Base-by-base conservation (phyloP, 2,888 invertebrate species). In the Leptopterna dolabrata region DNA sequence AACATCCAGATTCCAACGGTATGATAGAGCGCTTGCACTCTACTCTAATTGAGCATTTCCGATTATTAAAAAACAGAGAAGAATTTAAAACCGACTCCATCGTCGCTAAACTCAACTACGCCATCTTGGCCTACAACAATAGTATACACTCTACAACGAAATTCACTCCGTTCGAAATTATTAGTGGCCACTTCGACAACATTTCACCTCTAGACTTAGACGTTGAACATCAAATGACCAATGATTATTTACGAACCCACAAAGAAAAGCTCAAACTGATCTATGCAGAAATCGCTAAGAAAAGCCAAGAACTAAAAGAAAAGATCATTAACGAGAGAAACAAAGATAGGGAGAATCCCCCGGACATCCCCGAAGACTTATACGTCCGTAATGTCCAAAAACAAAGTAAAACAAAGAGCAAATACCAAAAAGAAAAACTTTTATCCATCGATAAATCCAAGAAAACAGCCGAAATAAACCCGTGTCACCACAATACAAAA, bases 1-100 rank as follows among this genome's bases (percentile, higher is more conserved):
- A 85, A 84, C 84, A 87, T 41, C 87, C 83, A 0, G 63, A 87
- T 2, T 45, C 30, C 36, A 84, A 87, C 24, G 83, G 84, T 3
- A 3, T 9, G 2, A 13, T 73, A 16, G 73, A 73, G 30, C 27
- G 73, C 3, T 73, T 73, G 3, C 73, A 41, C 13, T 27, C 29
- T 6, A 73, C 73, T 2, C 16, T 43, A 41, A n/a, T 78, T 43
- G 78, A 73, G 43, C 78, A 78, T 14, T n/a, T 78, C 14, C 11
- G 45, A 43, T 19, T 78, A 6, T 24, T 78, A 13, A 78, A 78
- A 0, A 13, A 9, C 19, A 41, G 78, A 19, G 45, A 78, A 4
- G 45, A 78, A 78, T 78, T 78, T 19, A 3, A 19, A 9, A 85
- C 1, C 1, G 82, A 87, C 36, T 11, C 41, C 13, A 87, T 47